Conservation (phyloP, 2,797 vertebrate species). For the Urophycis tenuis region DNA sequence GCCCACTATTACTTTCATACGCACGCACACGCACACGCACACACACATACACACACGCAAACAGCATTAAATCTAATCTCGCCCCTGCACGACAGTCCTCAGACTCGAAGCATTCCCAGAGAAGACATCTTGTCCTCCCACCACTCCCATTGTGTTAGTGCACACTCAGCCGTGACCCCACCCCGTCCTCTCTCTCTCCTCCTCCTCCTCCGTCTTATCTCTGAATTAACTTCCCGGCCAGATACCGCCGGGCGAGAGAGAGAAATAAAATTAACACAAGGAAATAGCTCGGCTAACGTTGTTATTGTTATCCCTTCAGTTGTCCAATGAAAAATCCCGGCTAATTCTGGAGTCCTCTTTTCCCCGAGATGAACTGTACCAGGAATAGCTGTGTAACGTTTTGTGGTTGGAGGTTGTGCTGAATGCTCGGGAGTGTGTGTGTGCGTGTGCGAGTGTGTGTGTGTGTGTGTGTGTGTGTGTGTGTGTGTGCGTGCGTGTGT, state of each 20-base stretch:
- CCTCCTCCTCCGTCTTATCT: conserved; percentile 18
- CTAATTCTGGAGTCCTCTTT: conserved; percentile 52
- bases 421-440: conserved; percentile 54
- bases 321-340: conserved; percentile 56
- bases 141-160: conserved; percentile 26
- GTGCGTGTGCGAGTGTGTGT: conserved; percentile 3
- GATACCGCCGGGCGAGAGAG: conserved; percentile 18
- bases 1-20: neutral
- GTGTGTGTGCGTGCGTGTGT: conserved; percentile 5
- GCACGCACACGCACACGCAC: neutral
- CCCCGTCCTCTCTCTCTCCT: neutral
- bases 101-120: conserved; percentile 31
- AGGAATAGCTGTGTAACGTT: conserved; percentile 55
- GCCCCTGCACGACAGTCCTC: conserved; percentile 25
- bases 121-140: conserved; percentile 25
- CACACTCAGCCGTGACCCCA: conserved; percentile 38
- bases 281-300: conserved; percentile 32
- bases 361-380: conserved; percentile 41
- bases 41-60: conserved; percentile 3
- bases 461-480: conserved; percentile 6
- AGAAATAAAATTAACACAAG: conserved; percentile 33
- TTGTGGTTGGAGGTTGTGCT: conserved; percentile 44
- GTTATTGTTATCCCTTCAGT: conserved; percentile 61
- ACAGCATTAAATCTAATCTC: conserved; percentile 16
- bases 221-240: conserved; percentile 34